Conservation (phyloP, 2,888 invertebrate genomes). For the Lasioglossum oenotherae region DNA sequence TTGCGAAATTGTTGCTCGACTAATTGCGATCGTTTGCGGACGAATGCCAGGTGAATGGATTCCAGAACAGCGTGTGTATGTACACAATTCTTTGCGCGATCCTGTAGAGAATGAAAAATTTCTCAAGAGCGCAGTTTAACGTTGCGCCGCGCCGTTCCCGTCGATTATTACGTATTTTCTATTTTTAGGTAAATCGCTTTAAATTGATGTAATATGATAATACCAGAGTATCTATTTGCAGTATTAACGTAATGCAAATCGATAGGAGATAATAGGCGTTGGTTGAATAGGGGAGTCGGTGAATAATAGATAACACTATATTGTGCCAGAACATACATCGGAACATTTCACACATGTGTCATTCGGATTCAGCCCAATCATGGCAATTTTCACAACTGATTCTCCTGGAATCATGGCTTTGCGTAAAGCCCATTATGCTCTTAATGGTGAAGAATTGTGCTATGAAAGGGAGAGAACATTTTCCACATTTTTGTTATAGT, state of each 20-base stretch:
- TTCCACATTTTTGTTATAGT: not conserved
- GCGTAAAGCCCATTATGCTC: not conserved
- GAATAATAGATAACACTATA: not conserved
- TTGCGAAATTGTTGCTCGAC: not conserved
- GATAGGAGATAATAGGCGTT: not conserved
- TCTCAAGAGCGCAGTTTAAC: not conserved
- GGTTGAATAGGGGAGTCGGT: not conserved
- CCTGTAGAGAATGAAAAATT: not conserved
- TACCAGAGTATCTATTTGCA: not conserved
- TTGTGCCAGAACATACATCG: not conserved
- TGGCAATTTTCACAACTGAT: not conserved
- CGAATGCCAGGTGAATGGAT: not conserved
- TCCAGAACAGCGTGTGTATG: not conserved
- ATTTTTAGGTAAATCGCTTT: not conserved
- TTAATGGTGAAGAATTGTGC: not conserved
- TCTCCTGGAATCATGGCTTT: not conserved
- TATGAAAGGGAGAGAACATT: not conserved
- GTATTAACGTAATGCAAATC: conserved; percentile 5
- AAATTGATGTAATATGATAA: not conserved
- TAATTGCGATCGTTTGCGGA: not conserved
- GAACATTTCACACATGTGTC: not conserved
- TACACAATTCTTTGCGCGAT: not conserved
- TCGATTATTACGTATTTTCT: not conserved
- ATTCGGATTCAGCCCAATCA: not conserved
- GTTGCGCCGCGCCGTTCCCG: not conserved